Evolutionary conservation across 2,797 vertebrate genomes (phyloP), one percentile per base, ranked within the genome.

Genomic region (Melanotaenia parkinsoni): DNA sequence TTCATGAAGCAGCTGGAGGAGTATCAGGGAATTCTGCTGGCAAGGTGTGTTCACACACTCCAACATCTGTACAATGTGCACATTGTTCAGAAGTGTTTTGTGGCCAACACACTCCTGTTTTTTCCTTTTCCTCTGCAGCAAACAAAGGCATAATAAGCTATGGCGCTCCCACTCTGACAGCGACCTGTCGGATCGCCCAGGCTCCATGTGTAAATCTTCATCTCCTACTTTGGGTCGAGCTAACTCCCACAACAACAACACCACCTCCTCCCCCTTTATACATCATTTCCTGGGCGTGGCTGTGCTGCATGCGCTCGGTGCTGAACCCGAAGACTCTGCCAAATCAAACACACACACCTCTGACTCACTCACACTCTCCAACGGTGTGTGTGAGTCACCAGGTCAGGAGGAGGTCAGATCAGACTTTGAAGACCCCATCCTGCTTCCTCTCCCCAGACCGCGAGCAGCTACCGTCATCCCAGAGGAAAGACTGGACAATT

Each of bases 1-100:
- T 99, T 99, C 80, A 99, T 99, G 98, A 92, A 95, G 82, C 98
- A 99, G 92, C 95, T 99, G 85, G 98, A 98, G 91, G 98, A 99
- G 54, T 99, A 99, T 91, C 98, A 99, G 89, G 98, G 98, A 38
- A 99, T 99, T 88, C 94, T 99, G 72, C 87, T 98, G 84, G 98
- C 98, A 88, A 99, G 98, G 98, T 99, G 86, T 5, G 60, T n/a
- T 40, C 2, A 54, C 63, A 32, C 2, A 2, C 6, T 13, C 13
- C 1, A 13, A 2, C 33, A 2, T 32, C 33, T 43, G 26, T 11
- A 12, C 26, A 18, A 0, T 33, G 1, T 24, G 11, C 5, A 20
- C 1, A 0, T 30, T 63, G 6, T 45, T 54, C 3, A 7, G 0
- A 24, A 20, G 12, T 3, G 0, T 58, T 26, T 2, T 16, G 1